phyloP scores from a whole-genome alignment of 2,888 invertebrate genomes.

The Hesperia comma region DNA sequence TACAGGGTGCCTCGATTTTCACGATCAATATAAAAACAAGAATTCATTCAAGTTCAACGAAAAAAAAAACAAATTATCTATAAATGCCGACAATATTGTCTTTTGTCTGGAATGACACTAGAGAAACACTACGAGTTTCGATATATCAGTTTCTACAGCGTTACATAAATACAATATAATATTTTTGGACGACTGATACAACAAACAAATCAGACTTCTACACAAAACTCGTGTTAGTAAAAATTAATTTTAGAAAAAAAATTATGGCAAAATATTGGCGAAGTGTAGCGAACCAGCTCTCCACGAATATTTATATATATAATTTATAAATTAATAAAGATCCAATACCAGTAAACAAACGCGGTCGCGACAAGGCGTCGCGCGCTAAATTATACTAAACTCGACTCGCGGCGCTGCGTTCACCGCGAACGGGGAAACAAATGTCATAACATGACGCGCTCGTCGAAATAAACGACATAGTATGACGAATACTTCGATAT shows the following conservation, averaged over 20 bases:
- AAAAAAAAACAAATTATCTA: conserved; percentile 68
- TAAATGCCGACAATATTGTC: conserved; percentile 83
- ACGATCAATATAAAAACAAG: conserved; percentile 55
- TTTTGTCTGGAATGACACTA: conserved; percentile 83
- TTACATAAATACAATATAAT: conserved; percentile 60
- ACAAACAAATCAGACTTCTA: conserved; percentile 60
- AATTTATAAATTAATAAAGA: conserved; percentile 54
- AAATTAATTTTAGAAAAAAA: conserved; percentile 59
- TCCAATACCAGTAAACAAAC: conserved; percentile 60
- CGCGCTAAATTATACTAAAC: conserved; percentile 56
- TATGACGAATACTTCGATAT: neutral
- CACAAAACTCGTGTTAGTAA: conserved; percentile 65
- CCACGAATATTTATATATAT: conserved; percentile 63
- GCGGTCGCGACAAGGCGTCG: conserved; percentile 57
- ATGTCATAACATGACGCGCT: neutral
- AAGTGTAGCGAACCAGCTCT: conserved; percentile 66
- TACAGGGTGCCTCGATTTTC: conserved; percentile 57
- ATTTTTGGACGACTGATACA: conserved; percentile 61
- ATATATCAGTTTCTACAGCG: conserved; percentile 58
- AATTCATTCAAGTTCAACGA: conserved; percentile 45
- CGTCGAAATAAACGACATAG: conserved; percentile 2
- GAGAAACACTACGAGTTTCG: conserved; percentile 58
- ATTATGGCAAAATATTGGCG: conserved; percentile 82
- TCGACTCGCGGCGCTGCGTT: conserved; percentile 38
- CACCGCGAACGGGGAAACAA: conserved; percentile 2